phyloP scores from a whole-genome alignment of 2,888 invertebrate genomes.

The Ochropacha duplaris region DNA sequence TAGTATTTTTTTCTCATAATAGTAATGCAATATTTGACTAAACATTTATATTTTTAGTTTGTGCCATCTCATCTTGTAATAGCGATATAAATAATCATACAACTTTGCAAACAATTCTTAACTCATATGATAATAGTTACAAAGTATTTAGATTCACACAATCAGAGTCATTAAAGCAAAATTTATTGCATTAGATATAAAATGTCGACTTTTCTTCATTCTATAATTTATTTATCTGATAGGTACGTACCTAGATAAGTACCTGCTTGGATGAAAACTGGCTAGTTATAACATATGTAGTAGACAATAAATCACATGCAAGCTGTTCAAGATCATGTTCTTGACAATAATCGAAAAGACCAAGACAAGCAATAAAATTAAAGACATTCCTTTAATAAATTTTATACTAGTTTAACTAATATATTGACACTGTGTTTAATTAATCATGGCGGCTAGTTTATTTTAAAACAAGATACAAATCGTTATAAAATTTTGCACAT shows the following conservation, averaged over 20 bases:
- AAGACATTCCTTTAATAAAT: neutral
- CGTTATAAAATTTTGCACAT: no score
- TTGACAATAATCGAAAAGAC: slow-evolving; percentile 1
- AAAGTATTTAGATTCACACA: neutral
- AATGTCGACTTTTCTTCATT: neutral
- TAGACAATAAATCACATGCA: neutral
- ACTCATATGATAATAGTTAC: neutral
- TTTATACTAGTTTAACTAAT: neutral
- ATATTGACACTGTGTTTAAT: neutral
- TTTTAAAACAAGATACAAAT: neutral
- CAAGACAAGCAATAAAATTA: slow-evolving; percentile 1
- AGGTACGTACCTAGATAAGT: no score
- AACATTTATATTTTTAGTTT: neutral
- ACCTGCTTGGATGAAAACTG: no score
- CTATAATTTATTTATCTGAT: no score
- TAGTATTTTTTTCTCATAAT: neutral
- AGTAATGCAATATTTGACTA: neutral
- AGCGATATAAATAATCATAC: neutral
- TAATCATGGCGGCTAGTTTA: neutral
- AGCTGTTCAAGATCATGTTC: neutral
- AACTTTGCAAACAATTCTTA: neutral
- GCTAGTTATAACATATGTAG: no score
- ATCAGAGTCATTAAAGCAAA: slow-evolving; percentile 6
- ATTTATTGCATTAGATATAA: slow-evolving; percentile 6
- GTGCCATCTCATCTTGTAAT: neutral